A percentile compares a stretch with the other conserved stretches of the same genome.
Evolutionary conservation across 2,888 invertebrate genomes (phyloP).

Genomic region (Pseudolycoriella hygida): DNA sequence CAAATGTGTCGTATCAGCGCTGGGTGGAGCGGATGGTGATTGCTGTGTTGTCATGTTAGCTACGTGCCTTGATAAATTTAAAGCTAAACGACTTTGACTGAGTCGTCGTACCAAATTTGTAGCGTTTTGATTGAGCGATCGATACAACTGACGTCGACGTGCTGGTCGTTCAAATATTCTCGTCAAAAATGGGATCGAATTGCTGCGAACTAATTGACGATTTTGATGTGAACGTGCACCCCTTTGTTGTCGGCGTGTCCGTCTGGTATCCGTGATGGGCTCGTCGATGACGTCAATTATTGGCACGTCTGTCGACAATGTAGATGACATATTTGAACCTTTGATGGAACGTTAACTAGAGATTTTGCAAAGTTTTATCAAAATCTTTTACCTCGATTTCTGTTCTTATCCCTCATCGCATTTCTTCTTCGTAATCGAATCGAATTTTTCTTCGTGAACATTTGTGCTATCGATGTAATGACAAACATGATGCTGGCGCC

Average conservation of each 20-base stretch:
- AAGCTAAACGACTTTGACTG: conserved; percentile 25
- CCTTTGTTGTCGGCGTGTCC: too few species aligned
- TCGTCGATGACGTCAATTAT: too few species aligned
- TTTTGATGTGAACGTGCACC: too few species aligned
- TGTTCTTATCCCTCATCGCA: not conserved
- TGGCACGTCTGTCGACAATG: not conserved
- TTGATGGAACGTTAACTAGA: not conserved
- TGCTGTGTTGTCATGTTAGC: not conserved
- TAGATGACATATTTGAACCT: not conserved
- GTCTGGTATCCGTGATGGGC: too few species aligned
- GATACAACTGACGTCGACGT: conserved; percentile 21
- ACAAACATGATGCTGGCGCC: not conserved
- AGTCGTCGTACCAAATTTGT: conserved; percentile 24
- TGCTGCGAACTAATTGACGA: too few species aligned
- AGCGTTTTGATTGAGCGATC: conserved; percentile 24
- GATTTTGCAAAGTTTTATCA: not conserved
- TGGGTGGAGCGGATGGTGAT: not conserved
- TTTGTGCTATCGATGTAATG: not conserved
- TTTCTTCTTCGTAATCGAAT: not conserved
- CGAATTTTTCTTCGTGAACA: not conserved
- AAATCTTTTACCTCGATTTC: not conserved
- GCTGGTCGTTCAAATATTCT: too few species aligned
- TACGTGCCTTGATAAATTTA: conserved; percentile 7
- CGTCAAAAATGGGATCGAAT: too few species aligned
- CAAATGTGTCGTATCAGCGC: not conserved